A percentile compares a stretch with the other conserved stretches of the same genome.
These are phyloP conservation scores for Dryobota labecula DNA, from an alignment of 2,888 invertebrate species.

Conservation along the genomic window DNA sequence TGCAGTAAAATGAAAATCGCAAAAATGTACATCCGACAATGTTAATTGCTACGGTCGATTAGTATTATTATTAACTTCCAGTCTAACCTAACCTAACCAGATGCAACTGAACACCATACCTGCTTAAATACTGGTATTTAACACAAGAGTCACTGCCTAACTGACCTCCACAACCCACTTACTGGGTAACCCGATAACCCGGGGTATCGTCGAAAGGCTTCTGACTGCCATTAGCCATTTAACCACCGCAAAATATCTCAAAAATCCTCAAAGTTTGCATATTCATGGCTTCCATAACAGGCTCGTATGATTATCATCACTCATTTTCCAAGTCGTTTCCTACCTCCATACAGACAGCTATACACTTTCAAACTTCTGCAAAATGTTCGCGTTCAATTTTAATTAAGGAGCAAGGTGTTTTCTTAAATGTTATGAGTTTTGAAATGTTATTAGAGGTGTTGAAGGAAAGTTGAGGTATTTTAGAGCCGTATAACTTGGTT, in stretches of 20 bases:
- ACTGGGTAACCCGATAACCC: background rate
- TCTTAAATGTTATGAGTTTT: slow-evolving; percentile 40
- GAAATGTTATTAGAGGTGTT: slow-evolving; percentile 30
- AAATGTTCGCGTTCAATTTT: slow-evolving; percentile 46
- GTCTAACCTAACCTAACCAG: no score
- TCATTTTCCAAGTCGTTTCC: slow-evolving; percentile 21
- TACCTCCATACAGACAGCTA: slow-evolving; percentile 17
- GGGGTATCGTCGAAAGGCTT: no score
- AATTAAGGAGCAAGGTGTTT: slow-evolving; percentile 46
- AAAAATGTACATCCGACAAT: no score
- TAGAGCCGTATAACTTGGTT: no score
- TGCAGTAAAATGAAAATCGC: no score
- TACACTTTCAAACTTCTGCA: slow-evolving; percentile 20
- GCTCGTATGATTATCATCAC: slow-evolving; percentile 25
- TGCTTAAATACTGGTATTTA: no score
- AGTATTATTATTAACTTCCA: no score
- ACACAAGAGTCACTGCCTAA: background rate
- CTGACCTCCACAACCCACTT: background rate
- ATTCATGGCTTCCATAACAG: slow-evolving; percentile 29
- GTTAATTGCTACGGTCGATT: no score
- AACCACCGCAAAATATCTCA: background rate
- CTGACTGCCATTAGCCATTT: background rate
- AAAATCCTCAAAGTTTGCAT: background rate
- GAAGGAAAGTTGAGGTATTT: slow-evolving; percentile 27
- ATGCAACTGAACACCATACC: no score